Evolutionary conservation across 2,888 invertebrate genomes (phyloP).

Genomic region (Euzophera pinguis): DNA sequence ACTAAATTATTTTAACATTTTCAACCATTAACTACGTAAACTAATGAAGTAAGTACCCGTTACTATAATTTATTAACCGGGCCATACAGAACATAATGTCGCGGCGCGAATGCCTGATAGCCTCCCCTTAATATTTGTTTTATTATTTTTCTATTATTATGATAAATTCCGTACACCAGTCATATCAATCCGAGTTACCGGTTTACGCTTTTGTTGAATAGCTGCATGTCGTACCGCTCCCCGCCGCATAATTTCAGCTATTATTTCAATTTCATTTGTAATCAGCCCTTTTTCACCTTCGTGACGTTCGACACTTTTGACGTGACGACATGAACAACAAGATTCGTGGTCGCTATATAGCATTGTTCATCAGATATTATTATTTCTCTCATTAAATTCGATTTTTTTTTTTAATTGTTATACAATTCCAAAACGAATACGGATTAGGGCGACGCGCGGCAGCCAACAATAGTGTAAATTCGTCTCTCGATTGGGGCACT

Average conservation of each 20-base stretch:
- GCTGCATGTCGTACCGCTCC: conserved; percentile 63
- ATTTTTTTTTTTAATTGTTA: neutral
- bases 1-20: conserved; percentile 79
- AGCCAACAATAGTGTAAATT: conserved; percentile 53
- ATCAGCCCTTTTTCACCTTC: neutral
- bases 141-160: conserved; percentile 53
- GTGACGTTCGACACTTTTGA: too few species aligned
- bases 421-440: conserved; percentile 3
- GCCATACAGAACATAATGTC: conserved; percentile 59
- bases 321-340: too few species aligned
- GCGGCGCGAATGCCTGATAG: conserved; percentile 80
- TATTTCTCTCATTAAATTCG: too few species aligned
- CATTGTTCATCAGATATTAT: too few species aligned
- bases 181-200: conserved; percentile 67
- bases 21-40: conserved; percentile 79
- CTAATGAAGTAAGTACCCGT: conserved; percentile 69
- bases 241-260: conserved; percentile 28
- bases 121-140: conserved; percentile 60
- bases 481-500: conserved; percentile 62
- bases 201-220: conserved; percentile 64
- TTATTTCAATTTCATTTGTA: conserved; percentile 11
- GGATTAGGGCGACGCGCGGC: conserved; percentile 27
- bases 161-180: conserved; percentile 61
- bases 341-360: too few species aligned
- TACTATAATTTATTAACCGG: conserved; percentile 68